Percentiles rank a stretch among this genome's conserved stretches.
These are phyloP conservation scores for Struthidea cinerea DNA, from an alignment of 2,113 vertebrate species.

Conservation along the genomic window DNA sequence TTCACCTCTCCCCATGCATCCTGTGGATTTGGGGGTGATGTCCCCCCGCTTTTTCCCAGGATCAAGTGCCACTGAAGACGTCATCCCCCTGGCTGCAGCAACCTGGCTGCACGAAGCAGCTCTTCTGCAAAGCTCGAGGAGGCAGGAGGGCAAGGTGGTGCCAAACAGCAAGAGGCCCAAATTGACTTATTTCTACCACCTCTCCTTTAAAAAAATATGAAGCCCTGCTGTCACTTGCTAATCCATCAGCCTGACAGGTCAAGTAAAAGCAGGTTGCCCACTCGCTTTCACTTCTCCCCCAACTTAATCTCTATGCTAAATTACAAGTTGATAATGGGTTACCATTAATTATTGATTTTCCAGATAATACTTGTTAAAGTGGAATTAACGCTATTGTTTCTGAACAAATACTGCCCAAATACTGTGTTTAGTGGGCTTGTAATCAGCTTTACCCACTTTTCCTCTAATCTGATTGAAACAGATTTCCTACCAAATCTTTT, in stretches of 20 bases:
- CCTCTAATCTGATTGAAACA: conserved; percentile 84
- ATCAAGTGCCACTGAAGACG: accelerated
- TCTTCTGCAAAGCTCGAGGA: background rate
- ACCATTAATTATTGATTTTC: conserved; percentile 76
- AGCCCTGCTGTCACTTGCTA: background rate
- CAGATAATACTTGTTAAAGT: conserved; percentile 74
- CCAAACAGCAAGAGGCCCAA: background rate
- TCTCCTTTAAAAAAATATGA: background rate
- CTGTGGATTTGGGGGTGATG: accelerated
- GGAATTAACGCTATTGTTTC: conserved; percentile 78
- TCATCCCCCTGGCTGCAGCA: accelerated
- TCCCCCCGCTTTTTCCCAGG: accelerated
- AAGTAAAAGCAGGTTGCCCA: conserved; percentile 53
- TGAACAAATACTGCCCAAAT: conserved; percentile 75
- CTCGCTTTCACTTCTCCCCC: conserved; percentile 41
- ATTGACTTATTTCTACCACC: conserved; percentile 22
- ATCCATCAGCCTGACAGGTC: conserved; percentile 39
- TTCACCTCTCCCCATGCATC: background rate
- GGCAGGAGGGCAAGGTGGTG: background rate
- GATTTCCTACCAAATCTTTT: conserved; percentile 82
- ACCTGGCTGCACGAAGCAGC: background rate
- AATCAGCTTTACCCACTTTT: conserved; percentile 88
- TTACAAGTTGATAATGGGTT: conserved; percentile 62
- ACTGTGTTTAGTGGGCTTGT: conserved; percentile 77
- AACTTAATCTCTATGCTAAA: conserved; percentile 10